A percentile compares a stretch with the other conserved stretches of the same genome.
These are phyloP conservation scores for Aphelocoma coerulescens DNA, from an alignment of 2,113 vertebrate species.

Conservation along the genomic window DNA sequence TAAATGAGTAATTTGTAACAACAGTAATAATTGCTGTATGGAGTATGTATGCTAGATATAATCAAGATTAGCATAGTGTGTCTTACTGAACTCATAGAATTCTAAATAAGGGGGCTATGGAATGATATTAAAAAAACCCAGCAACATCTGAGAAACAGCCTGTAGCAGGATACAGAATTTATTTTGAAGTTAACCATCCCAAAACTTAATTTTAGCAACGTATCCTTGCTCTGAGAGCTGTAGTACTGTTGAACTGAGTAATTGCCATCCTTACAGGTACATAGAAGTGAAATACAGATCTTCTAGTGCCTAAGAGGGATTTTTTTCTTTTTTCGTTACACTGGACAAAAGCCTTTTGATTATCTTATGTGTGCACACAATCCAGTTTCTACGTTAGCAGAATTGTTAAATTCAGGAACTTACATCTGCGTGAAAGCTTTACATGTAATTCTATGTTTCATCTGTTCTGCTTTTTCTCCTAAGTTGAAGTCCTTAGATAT, in stretches of 20 bases:
- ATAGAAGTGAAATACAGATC: background rate
- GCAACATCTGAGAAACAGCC: background rate
- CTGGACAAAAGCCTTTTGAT: background rate
- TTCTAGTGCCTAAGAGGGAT: background rate
- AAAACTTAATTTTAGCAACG: background rate
- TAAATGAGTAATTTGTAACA: background rate
- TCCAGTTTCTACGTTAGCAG: background rate
- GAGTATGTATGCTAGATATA: background rate
- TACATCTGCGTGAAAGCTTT: background rate
- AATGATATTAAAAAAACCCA: background rate
- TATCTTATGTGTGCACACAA: background rate
- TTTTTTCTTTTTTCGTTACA: rapidly evolving
- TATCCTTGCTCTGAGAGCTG: background rate
- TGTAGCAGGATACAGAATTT: background rate
- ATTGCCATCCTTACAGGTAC: background rate
- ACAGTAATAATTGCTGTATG: background rate
- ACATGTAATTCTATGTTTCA: background rate
- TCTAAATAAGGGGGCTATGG: background rate
- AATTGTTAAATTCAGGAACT: background rate
- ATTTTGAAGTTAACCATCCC: background rate
- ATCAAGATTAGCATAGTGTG: background rate
- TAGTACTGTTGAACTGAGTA: background rate
- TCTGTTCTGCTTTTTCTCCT: background rate
- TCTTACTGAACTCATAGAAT: background rate
- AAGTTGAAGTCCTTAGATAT: background rate